A percentile compares a stretch with the other conserved stretches of the same genome.
Evolutionary conservation across 2,888 invertebrate genomes (phyloP).

Genomic region (Orthosia gracilis): DNA sequence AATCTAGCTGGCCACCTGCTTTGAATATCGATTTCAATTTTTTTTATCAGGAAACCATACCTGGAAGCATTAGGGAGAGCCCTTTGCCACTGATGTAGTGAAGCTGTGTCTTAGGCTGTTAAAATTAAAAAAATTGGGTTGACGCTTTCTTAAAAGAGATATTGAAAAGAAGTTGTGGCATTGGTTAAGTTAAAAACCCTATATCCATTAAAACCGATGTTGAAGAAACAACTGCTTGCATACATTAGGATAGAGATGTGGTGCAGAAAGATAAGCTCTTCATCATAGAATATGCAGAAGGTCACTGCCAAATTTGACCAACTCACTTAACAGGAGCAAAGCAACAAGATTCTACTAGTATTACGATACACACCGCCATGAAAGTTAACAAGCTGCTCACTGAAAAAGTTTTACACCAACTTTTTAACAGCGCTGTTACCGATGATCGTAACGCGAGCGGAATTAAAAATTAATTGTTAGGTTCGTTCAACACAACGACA

Average conservation of each 20-base stretch:
- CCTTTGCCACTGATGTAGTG: too few species aligned
- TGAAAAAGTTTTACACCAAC: constrained; percentile 20
- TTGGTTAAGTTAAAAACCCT: constrained; percentile 1
- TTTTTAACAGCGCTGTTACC: constrained; percentile 21
- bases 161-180: background rate
- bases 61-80: too few species aligned
- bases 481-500: constrained; percentile 53
- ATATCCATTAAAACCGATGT: too few species aligned
- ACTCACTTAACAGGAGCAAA: constrained; percentile 28
- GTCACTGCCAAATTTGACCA: constrained; percentile 12
- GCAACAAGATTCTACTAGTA: constrained; percentile 49
- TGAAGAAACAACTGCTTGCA: background rate
- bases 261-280: background rate
- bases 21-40: background rate
- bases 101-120: too few species aligned
- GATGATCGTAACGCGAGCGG: constrained; percentile 27
- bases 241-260: background rate
- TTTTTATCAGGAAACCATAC: background rate
- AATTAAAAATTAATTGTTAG: constrained; percentile 38
- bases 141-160: too few species aligned
- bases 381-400: constrained; percentile 50
- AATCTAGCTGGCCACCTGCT: background rate
- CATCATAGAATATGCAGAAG: constrained; percentile 6
- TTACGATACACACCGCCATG: constrained; percentile 66
- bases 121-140: too few species aligned